These are phyloP conservation scores for Esperia sulphurella DNA, from an alignment of 2,888 invertebrate genomes.

Conservation along the genomic window DNA sequence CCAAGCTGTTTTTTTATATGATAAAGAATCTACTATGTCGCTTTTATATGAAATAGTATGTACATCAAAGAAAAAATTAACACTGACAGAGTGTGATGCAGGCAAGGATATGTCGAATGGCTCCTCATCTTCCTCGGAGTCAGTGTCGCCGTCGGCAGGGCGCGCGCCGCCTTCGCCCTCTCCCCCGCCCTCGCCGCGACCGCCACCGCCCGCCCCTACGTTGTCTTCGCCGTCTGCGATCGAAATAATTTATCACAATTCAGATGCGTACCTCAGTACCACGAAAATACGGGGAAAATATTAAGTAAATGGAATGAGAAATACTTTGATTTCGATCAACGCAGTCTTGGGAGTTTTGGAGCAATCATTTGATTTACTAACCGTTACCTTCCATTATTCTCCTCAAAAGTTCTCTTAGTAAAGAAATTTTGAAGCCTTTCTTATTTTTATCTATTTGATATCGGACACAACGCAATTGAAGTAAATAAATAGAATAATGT, in stretches of 20 bases:
- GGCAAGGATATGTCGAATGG: constrained; percentile 60
- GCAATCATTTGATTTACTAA: constrained; percentile 17
- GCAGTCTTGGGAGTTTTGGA: no score
- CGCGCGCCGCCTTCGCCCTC: constrained; percentile 10
- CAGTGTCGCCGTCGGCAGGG: constrained; percentile 10
- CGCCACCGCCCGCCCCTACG: constrained; percentile 7
- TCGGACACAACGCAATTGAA: background rate
- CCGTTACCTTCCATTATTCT: constrained; percentile 46
- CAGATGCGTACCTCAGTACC: background rate
- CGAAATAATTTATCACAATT: constrained; percentile 1
- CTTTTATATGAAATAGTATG: no score
- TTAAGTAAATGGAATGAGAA: no score
- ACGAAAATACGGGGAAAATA: no score
- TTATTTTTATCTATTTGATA: background rate
- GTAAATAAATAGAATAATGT: constrained; percentile 3
- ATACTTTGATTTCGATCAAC: no score
- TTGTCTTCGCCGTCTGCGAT: constrained; percentile 14
- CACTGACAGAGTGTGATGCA: constrained; percentile 59
- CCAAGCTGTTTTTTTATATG: no score
- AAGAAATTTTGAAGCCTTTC: constrained; percentile 31
- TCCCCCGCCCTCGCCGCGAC: constrained; percentile 1
- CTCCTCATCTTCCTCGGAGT: constrained; percentile 31
- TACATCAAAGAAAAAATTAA: no score
- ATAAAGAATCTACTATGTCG: no score
- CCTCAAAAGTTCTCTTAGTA: constrained; percentile 28